Evolutionary conservation across 2,888 invertebrate genomes (phyloP), one percentile per base, ranked within the genome.

Genomic region (Merodon equestris): DNA sequence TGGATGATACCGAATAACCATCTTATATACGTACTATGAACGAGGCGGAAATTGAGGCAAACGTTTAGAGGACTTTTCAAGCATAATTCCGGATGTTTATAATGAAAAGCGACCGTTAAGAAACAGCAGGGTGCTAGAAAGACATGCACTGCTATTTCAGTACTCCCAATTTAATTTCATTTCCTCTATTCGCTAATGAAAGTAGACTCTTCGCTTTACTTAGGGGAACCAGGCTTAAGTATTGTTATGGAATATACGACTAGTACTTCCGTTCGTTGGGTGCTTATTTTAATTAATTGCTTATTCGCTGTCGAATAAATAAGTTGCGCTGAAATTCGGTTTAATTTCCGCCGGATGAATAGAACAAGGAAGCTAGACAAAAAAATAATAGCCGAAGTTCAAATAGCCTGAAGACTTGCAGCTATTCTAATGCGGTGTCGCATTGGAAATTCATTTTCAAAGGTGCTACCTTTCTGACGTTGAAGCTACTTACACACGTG

Each of bases 21-120:
- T 27, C 27, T 27, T 27, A 27, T 27, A n/a, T n/a, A n/a, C n/a
- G n/a, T n/a, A 27, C 27, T 27, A 7, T 7, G 7, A 27, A 27
- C 27, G 27, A 27, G 2, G 9, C 77, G 77, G 77, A 77, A 73
- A 77, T 77, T 73, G 77, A 68, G 77, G 77, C 77, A 67, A 77
- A 66, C 77, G 47, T 72, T 77, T 72, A 56, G 66, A 67, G 66
- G 73, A 73, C 67, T 77, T 77, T 66, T 68, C 61, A 73, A 77
- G 73, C 73, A 77, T 77, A 67, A 77, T 73, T 77, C 77, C 67
- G 77, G 72, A 77, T 77, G 73, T 67, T 77, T 77, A 77, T 73
- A 77, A 77, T 73, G 77, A 77, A 67, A 77, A 63, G 67, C 67
- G 57, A 67, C 67, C 61, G 53, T 72, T 42, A 51, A 56, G 47